phyloP scores from a whole-genome alignment of 2,113 vertebrate genomes.

The Hepsetus odoe region DNA sequence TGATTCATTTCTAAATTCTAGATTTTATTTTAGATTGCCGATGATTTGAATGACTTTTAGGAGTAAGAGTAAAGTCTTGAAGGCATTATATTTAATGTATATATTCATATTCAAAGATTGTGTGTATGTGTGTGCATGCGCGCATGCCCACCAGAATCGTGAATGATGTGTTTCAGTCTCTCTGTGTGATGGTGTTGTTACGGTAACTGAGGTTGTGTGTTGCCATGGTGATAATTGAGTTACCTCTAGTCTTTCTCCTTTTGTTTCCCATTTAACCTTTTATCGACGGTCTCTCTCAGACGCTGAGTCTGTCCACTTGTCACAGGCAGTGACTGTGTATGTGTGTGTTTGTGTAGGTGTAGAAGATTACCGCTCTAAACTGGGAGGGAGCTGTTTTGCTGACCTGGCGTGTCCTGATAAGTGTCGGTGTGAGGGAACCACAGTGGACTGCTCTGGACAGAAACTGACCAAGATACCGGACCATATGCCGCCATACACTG shows the following conservation, averaged over 20 bases:
- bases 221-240: constrained; percentile 56
- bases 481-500: constrained; percentile 95
- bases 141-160: constrained; percentile 25
- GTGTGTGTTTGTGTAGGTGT: constrained; percentile 78
- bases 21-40: not conserved
- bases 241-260: constrained; percentile 28
- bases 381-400: constrained; percentile 96
- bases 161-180: constrained; percentile 33
- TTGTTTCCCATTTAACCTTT: constrained; percentile 14
- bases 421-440: constrained; percentile 96
- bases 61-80: too few relatives aligned
- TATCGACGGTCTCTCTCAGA: not conserved
- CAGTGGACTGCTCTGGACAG: constrained; percentile 97
- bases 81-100: too few relatives aligned
- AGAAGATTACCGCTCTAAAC: constrained; percentile 96
- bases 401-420: constrained; percentile 97
- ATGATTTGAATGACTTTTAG: too few relatives aligned
- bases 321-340: not conserved
- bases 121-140: constrained; percentile 32
- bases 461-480: constrained; percentile 95
- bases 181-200: constrained; percentile 44
- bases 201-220: constrained; percentile 16
- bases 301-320: not conserved
- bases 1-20: not conserved
- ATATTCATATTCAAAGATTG: too few relatives aligned